These are phyloP conservation scores for Rhaphigaster nebulosa DNA, from an alignment of 2,888 invertebrate genomes.

Conservation along the genomic window DNA sequence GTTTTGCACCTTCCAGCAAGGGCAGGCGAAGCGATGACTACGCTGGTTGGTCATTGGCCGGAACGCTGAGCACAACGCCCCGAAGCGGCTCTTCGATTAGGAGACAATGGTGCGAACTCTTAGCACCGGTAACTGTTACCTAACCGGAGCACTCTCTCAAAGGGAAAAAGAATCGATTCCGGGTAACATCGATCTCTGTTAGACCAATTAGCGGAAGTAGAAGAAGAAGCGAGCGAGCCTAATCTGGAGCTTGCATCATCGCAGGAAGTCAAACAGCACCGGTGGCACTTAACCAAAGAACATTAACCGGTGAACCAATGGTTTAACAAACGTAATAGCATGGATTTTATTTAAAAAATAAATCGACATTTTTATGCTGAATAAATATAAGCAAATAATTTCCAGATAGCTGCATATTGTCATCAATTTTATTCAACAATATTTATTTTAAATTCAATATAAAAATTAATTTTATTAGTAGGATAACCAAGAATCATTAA, in stretches of 20 bases:
- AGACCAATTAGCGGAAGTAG: constrained; percentile 38
- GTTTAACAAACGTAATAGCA: too few relatives aligned
- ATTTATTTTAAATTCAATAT: too few relatives aligned
- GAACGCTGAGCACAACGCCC: constrained; percentile 7
- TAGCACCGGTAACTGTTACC: constrained; percentile 18
- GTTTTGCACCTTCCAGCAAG: background rate
- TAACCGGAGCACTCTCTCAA: background rate
- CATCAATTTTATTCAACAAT: too few relatives aligned
- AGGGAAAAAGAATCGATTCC: background rate
- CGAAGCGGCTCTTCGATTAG: background rate
- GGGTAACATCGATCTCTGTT: background rate
- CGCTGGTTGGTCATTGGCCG: background rate
- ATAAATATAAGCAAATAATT: too few relatives aligned
- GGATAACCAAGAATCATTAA: too few relatives aligned
- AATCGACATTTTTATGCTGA: too few relatives aligned
- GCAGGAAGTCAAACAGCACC: background rate
- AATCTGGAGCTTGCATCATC: background rate
- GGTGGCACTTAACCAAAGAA: background rate
- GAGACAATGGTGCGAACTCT: constrained; percentile 31
- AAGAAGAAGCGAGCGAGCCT: constrained; percentile 14
- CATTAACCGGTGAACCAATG: background rate
- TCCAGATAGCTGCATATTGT: too few relatives aligned
- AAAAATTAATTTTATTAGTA: too few relatives aligned
- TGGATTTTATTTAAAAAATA: too few relatives aligned
- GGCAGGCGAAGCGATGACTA: background rate